Conservation (phyloP, 2,888 invertebrate genomes). For the Plusia festucae region DNA sequence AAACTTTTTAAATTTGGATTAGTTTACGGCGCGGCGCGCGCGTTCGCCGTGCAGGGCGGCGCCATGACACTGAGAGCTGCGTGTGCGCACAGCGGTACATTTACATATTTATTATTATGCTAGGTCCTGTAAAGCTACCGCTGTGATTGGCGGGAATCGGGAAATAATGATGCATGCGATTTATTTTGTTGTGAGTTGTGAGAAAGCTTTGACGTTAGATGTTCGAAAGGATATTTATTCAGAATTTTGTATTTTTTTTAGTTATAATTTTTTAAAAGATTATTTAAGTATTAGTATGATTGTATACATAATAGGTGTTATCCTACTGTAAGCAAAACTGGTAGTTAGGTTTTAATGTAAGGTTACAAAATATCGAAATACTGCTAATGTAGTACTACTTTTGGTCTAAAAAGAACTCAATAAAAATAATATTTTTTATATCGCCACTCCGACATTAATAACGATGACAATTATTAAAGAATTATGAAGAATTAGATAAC, state of each 20-base stretch:
- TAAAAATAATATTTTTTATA: too few species aligned
- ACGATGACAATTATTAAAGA: too few species aligned
- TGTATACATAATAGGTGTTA: too few species aligned
- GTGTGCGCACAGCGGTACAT: slow-evolving; percentile 70
- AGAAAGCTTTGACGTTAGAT: slow-evolving; percentile 34
- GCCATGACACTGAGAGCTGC: slow-evolving; percentile 84
- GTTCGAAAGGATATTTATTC: neutral
- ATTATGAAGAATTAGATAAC: too few species aligned
- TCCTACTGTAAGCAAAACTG: too few species aligned
- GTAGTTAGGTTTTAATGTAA: too few species aligned
- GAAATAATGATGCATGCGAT: slow-evolving; percentile 46
- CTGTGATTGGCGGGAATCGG: slow-evolving; percentile 48
- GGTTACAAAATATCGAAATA: too few species aligned
- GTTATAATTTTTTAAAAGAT: too few species aligned
- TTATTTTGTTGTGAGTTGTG: slow-evolving; percentile 35
- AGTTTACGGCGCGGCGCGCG: slow-evolving; percentile 65
- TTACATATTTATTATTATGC: slow-evolving; percentile 82
- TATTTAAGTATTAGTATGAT: too few species aligned
- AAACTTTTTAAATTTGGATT: slow-evolving; percentile 31
- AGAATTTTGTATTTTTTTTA: neutral
- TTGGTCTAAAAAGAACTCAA: too few species aligned
- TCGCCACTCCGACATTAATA: too few species aligned
- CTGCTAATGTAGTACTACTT: too few species aligned
- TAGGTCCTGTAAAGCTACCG: slow-evolving; percentile 70
- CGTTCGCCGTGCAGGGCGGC: slow-evolving; percentile 78